Percentiles rank a stretch among this genome's conserved stretches.
These are phyloP conservation scores for Encarsia formosa DNA, from an alignment of 2,888 invertebrate genomes.

Conservation along the genomic window DNA sequence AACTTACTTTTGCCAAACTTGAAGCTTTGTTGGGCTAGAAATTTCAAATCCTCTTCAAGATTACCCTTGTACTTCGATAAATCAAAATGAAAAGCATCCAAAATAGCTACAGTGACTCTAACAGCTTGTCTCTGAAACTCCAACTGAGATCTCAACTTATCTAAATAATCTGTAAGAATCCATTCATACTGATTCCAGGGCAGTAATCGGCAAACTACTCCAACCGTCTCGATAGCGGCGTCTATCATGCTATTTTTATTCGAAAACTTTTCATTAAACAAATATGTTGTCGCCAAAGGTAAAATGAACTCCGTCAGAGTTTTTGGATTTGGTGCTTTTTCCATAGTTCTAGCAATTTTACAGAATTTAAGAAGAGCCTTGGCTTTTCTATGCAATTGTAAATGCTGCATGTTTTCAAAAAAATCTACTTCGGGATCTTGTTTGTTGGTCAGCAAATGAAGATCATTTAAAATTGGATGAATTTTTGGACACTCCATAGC, in stretches of 20 bases:
- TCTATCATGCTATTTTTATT: constrained; percentile 79
- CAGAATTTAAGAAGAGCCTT: constrained; percentile 77
- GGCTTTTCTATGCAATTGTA: constrained; percentile 80
- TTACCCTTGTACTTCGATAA: constrained; percentile 59
- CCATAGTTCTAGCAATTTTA: constrained; percentile 60
- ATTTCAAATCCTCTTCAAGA: constrained; percentile 29
- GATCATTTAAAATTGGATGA: constrained; percentile 69
- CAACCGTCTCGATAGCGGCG: constrained; percentile 77
- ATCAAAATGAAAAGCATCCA: constrained; percentile 92
- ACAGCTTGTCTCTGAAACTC: constrained; percentile 83
- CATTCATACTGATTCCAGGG: constrained; percentile 90
- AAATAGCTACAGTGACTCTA: constrained; percentile 68
- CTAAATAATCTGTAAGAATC: constrained; percentile 75
- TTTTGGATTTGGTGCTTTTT: constrained; percentile 61
- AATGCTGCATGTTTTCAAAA: constrained; percentile 87
- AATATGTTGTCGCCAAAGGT: constrained; percentile 76
- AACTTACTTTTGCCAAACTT: neutral
- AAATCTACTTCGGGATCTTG: constrained; percentile 85
- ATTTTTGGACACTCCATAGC: constrained; percentile 67
- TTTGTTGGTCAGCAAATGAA: constrained; percentile 64
- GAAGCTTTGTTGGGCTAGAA: constrained; percentile 18
- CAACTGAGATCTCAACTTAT: constrained; percentile 65
- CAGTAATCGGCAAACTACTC: constrained; percentile 69
- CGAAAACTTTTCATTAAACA: constrained; percentile 72
- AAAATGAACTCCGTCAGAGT: constrained; percentile 80